Conservation (phyloP, 2,888 invertebrate species). For the Balanococcus diminutus region DNA sequence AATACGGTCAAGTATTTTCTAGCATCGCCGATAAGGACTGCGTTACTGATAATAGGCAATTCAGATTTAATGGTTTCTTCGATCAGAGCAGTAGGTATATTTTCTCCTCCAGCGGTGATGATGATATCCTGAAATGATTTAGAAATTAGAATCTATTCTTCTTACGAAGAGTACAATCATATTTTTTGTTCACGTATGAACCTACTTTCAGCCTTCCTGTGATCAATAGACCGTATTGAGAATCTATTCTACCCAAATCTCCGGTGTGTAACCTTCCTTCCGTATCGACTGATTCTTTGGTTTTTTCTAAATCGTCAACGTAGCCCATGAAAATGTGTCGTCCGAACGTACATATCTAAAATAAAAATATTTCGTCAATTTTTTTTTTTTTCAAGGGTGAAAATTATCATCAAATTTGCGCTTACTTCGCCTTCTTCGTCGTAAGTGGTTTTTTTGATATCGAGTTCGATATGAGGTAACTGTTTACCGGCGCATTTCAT, state of each 20-base stretch:
- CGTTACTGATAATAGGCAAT: constrained; percentile 78
- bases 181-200: no score
- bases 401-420: background rate
- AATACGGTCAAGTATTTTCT: constrained; percentile 85
- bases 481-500: constrained; percentile 39
- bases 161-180: no score
- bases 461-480: constrained; percentile 44
- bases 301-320: constrained; percentile 76
- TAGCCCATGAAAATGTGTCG: constrained; percentile 94
- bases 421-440: constrained; percentile 48
- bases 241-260: constrained; percentile 81
- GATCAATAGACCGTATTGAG: constrained; percentile 74
- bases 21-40: constrained; percentile 84
- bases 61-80: constrained; percentile 81
- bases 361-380: no score
- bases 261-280: constrained; percentile 89
- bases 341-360: constrained; percentile 69
- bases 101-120: constrained; percentile 94
- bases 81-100: constrained; percentile 84
- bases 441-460: constrained; percentile 36
- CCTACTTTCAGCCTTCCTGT: constrained; percentile 67
- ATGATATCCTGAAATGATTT: constrained; percentile 71
- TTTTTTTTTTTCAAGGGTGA: no score
- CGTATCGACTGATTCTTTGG: constrained; percentile 74
- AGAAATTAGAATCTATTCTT: background rate